A percentile compares a stretch with the other conserved stretches of the same genome.
phyloP scores from a whole-genome alignment of 2,888 invertebrate species.

The Rhodophaea formosa region DNA sequence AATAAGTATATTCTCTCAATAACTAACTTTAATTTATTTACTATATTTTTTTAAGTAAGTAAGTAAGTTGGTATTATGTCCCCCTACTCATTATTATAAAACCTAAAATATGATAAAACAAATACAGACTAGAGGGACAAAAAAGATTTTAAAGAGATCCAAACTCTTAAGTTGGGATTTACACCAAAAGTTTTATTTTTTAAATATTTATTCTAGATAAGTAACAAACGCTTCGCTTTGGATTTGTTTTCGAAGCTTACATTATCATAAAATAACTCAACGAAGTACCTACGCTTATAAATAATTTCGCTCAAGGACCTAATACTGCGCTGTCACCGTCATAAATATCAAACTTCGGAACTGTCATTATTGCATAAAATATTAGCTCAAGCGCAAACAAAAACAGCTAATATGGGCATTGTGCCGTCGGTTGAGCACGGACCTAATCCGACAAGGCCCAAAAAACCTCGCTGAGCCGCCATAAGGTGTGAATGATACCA shows the following conservation, averaged over 20 bases:
- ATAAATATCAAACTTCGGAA: conserved; percentile 5
- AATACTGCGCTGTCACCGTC: not conserved
- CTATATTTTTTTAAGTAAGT: no score
- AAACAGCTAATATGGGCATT: conserved; percentile 50
- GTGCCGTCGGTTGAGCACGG: conserved; percentile 47
- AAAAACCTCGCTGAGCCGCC: conserved; percentile 54
- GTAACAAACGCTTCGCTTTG: no score
- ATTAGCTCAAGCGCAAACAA: conserved; percentile 4
- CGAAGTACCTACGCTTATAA: not conserved
- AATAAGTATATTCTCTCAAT: no score
- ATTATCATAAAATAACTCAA: no score
- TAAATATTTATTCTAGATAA: no score
- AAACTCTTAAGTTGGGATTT: no score
- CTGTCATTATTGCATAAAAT: conserved; percentile 9
- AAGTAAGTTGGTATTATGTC: no score
- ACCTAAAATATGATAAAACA: not conserved
- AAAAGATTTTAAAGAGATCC: no score
- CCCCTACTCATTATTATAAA: not conserved
- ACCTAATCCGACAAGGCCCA: conserved; percentile 34
- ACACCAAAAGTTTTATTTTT: no score
- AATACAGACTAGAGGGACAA: no score
- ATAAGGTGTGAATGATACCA: conserved; percentile 69
- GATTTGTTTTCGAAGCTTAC: no score
- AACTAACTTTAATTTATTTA: no score
- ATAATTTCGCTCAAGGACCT: not conserved